A percentile compares a stretch with the other conserved stretches of the same genome.
These are phyloP conservation scores for Ibidorhyncha struthersii DNA, from an alignment of 2,113 vertebrate genomes.

Conservation along the genomic window DNA sequence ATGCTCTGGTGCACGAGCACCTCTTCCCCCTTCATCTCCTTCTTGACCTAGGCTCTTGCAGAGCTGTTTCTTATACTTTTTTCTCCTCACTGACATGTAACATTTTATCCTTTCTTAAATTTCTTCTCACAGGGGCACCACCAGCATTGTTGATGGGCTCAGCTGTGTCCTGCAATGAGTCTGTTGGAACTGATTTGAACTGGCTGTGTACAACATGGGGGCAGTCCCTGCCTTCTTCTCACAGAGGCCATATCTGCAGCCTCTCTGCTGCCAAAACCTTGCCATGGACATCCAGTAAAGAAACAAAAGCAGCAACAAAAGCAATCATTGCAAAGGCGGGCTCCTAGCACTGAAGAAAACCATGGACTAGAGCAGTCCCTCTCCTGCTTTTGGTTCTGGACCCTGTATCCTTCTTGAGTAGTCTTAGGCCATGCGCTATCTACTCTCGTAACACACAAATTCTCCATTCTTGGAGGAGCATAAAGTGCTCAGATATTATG, in stretches of 20 bases:
- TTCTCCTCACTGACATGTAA: background rate
- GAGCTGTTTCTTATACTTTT: background rate
- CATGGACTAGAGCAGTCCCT: background rate
- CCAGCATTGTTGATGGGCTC: background rate
- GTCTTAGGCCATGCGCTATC: background rate
- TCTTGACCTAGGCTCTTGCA: background rate
- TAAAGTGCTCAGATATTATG: background rate
- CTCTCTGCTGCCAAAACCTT: background rate
- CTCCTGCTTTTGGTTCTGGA: background rate
- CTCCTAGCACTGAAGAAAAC: background rate
- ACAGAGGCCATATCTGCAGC: background rate
- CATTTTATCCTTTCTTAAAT: background rate
- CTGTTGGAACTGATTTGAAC: background rate
- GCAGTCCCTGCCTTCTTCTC: background rate
- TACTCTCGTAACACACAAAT: background rate
- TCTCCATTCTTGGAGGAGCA: background rate
- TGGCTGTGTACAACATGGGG: background rate
- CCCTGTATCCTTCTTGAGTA: background rate
- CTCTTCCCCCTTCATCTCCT: background rate
- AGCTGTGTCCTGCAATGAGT: background rate
- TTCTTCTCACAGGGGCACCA: background rate
- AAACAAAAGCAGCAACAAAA: background rate
- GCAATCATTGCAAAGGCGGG: background rate
- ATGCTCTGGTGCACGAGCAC: background rate
- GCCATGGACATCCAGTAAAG: background rate